A percentile compares a stretch with the other conserved stretches of the same genome.
Evolutionary conservation across 64 coral and sea anemone species (phyloP).

Genomic region (Catalaphyllia jardinei): DNA sequence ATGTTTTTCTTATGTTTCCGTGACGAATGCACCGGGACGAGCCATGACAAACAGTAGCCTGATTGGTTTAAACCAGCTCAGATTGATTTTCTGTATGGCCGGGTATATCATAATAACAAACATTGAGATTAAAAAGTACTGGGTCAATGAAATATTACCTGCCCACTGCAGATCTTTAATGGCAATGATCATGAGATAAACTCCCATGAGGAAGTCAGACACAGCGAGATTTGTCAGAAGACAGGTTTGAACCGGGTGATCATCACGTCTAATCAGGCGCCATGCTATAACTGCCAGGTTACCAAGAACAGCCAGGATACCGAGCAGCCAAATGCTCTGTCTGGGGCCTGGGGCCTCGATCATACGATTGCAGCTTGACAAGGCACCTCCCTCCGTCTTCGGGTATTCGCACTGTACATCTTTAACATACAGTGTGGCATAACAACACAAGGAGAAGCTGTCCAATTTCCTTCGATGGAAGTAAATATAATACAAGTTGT

Average conservation of each 20-base stretch:
- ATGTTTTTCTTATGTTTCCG: too few species aligned
- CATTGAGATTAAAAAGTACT: too few species aligned
- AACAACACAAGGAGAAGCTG: conserved; percentile 36
- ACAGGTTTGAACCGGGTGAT: conserved; percentile 22
- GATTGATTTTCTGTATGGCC: too few species aligned
- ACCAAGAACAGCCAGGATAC: conserved; percentile 9
- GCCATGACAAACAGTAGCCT: too few species aligned
- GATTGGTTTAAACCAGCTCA: too few species aligned
- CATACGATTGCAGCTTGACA: conserved; percentile 27
- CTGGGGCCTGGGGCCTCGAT: neutral
- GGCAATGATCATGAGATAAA: conserved; percentile 10
- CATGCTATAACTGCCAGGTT: conserved; percentile 14
- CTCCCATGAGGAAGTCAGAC: conserved; percentile 23
- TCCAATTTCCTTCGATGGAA: neutral
- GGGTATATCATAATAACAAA: too few species aligned
- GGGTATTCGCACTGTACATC: neutral
- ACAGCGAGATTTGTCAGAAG: conserved; percentile 27
- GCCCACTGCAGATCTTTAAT: conserved; percentile 8
- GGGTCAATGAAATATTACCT: neutral
- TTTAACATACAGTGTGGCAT: neutral
- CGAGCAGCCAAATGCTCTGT: conserved; percentile 7
- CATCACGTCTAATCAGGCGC: conserved; percentile 25
- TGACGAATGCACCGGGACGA: too few species aligned
- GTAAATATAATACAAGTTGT: too few species aligned
- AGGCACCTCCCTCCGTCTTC: neutral